Evolutionary conservation across 1,140 invertebrate species (phyloP), one percentile per base, ranked within the genome.

Genomic region (Neodiprion lecontei): DNA sequence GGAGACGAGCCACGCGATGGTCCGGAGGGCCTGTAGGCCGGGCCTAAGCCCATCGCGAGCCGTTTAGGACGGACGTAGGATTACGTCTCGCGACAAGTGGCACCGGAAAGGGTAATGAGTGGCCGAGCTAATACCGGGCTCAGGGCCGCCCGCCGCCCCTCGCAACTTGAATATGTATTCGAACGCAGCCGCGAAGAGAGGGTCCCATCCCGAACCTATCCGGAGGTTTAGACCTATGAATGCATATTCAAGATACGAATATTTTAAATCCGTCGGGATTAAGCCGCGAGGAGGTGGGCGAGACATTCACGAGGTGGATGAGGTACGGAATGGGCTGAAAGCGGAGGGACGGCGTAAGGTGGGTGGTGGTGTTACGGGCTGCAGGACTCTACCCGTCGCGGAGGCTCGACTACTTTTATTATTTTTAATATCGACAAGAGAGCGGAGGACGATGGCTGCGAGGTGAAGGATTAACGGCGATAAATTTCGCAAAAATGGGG

Each of bases 401-500:
- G 80, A 77, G 75, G 70, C 72, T 61, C 75, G 77, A 75, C 28
- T 40, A 2, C 72, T 82, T 84, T 83, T 84, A 84, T 84, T 84
- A 85, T 85, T 85, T 84, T 84, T 79, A 83, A 84, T 85, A 85
- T 85, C 81, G 82, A 86, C 79, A 79, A 74, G 76, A 70, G 66
- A 77, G 73, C 17, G 70, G 28, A 61, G 72, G 80, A 74, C 72
- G 21, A 73, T 72, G 74, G 75, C 49, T 71, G 70, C 73, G 75
- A 78, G 74, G 81, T 84, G 84, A 87, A 80, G 88, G 86, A 89
- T 88, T 89, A 89, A 87, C 86, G 84, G 84, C 87, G 86, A 88
- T 88, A 88, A 89, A 89, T 89, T 89, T 88, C 83, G 80, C 85
- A 89, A 88, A 89, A 88, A 88, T 88, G 81, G 85, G 85, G 85